Conservation (phyloP, 1,140 invertebrate species). For the Leptinotarsa undecemlineata region DNA sequence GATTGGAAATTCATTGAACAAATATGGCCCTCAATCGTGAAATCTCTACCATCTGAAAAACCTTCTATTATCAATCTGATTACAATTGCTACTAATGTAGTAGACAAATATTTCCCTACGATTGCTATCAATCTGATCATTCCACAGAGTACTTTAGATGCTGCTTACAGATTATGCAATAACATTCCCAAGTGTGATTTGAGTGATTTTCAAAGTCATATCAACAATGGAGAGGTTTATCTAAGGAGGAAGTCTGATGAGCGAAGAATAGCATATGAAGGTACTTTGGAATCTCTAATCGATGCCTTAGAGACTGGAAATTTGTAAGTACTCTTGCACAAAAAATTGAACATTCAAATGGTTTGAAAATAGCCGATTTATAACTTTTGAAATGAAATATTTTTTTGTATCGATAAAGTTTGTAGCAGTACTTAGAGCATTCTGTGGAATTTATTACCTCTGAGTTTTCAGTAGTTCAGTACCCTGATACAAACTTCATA, state of each 20-base stretch:
- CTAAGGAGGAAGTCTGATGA: slow-evolving; percentile 55
- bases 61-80: slow-evolving; percentile 77
- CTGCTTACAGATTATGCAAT: slow-evolving; percentile 58
- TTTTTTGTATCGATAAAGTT: no score
- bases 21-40: slow-evolving; percentile 76
- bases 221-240: slow-evolving; percentile 54
- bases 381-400: no score
- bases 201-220: slow-evolving; percentile 51
- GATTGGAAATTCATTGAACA: slow-evolving; percentile 74
- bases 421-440: no score
- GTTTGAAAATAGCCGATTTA: no score
- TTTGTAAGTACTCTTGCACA: slow-evolving; percentile 62
- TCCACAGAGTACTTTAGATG: slow-evolving; percentile 58
- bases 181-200: slow-evolving; percentile 48
- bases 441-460: no score
- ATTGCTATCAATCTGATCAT: slow-evolving; percentile 64
- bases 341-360: no score
- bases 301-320: slow-evolving; percentile 67
- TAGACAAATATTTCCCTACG: slow-evolving; percentile 61
- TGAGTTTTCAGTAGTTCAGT: no score
- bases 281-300: slow-evolving; percentile 66
- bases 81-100: slow-evolving; percentile 61
- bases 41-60: slow-evolving; percentile 78
- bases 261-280: slow-evolving; percentile 63
- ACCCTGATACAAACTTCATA: no score